A percentile compares a stretch with the other conserved stretches of the same genome.
These are phyloP conservation scores for Plutomurus gul DNA, from an alignment of 1,140 invertebrate genomes.

Conservation along the genomic window DNA sequence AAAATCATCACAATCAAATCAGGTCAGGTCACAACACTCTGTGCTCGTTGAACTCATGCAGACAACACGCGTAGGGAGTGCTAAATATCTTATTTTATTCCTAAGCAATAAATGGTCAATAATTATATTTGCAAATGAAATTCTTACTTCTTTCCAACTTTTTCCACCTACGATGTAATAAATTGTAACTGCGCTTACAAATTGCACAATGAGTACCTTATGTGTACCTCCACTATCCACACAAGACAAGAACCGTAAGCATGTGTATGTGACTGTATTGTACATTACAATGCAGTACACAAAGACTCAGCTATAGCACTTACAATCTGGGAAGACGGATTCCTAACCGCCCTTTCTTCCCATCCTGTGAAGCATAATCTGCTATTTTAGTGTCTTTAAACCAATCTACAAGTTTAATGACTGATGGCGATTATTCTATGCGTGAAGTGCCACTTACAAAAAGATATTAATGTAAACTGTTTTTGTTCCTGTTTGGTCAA, in stretches of 20 bases:
- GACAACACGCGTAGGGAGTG: background rate
- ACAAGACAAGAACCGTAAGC: background rate
- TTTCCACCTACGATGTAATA: slow-evolving; percentile 21
- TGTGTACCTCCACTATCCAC: background rate
- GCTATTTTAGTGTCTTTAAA: no score
- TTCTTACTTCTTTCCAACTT: background rate
- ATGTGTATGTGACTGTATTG: no score
- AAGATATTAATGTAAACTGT: no score
- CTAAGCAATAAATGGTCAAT: background rate
- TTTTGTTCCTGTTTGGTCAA: no score
- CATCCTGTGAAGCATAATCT: no score
- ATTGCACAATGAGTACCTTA: background rate
- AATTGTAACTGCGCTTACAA: background rate
- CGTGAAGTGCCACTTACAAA: no score
- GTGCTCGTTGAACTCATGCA: background rate
- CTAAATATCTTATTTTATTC: background rate
- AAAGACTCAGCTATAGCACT: no score
- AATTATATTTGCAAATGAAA: slow-evolving; percentile 19
- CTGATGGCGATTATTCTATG: no score
- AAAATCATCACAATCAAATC: slow-evolving; percentile 21
- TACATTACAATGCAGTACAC: no score
- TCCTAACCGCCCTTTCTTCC: no score
- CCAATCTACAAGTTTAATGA: no score
- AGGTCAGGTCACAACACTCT: slow-evolving; percentile 11
- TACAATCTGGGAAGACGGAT: no score